Evolutionary conservation across 2,113 vertebrate species (phyloP).

Genomic region (Talpa occidentalis): DNA sequence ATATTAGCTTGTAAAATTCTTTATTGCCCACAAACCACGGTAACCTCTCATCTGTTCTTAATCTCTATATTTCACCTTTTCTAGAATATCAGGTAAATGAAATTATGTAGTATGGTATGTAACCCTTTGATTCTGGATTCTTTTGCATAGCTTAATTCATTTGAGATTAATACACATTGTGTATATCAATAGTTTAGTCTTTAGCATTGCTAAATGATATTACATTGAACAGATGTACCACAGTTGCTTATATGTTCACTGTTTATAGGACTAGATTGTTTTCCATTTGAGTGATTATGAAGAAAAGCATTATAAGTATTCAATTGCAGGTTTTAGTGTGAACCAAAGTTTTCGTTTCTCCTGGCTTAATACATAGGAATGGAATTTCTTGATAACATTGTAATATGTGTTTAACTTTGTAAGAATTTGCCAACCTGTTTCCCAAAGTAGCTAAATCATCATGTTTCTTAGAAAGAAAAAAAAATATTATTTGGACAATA

Average conservation of each 20-base stretch:
- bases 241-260: neutral
- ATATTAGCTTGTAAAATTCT: neutral
- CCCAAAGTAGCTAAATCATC: neutral
- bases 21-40: neutral
- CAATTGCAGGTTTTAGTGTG: neutral
- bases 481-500: neutral
- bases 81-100: neutral
- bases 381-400: neutral
- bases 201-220: neutral
- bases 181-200: neutral
- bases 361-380: neutral
- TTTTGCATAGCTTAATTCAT: neutral
- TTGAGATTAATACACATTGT: neutral
- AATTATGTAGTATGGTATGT: too few species aligned
- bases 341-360: neutral
- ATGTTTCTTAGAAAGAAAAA: neutral
- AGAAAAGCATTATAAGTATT: neutral
- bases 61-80: neutral
- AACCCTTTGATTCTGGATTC: neutral
- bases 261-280: neutral
- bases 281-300: neutral
- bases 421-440: neutral
- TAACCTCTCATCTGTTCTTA: neutral
- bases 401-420: neutral
- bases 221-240: neutral